Percentiles rank a stretch among this genome's conserved stretches.
These are phyloP conservation scores for Crepidodera aurea DNA, from an alignment of 2,888 invertebrate genomes.

Conservation along the genomic window DNA sequence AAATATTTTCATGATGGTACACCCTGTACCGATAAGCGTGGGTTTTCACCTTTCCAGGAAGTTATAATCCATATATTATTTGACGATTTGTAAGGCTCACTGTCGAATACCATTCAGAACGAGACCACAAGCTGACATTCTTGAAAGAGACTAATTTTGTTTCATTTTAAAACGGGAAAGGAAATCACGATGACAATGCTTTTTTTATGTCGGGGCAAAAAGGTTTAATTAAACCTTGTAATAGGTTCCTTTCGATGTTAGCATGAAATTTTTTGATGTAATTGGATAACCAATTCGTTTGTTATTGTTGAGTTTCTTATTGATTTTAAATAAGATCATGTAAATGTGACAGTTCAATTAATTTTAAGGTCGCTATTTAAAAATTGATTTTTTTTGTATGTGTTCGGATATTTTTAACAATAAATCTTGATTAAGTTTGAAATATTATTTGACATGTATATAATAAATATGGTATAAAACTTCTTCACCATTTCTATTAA, in stretches of 20 bases:
- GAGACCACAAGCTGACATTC: conserved; percentile 15
- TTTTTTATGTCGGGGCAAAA: conserved; percentile 4
- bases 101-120: conserved; percentile 15
- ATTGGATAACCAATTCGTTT: neutral
- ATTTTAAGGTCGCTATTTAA: no score
- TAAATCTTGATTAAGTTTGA: no score
- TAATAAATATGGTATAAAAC: no score
- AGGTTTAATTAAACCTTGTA: conserved; percentile 15
- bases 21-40: neutral
- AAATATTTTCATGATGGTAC: no score
- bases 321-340: neutral
- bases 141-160: conserved; percentile 18
- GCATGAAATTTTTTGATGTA: neutral
- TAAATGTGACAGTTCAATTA: neutral
- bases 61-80: conserved; percentile 12
- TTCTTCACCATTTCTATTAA: no score
- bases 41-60: conserved; percentile 2
- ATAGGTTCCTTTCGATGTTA: conserved; percentile 4
- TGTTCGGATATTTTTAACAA: no score
- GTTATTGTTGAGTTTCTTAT: neutral
- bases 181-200: conserved; percentile 19
- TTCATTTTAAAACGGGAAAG: conserved; percentile 16
- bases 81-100: conserved; percentile 7
- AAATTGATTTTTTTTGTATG: no score
- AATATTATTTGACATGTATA: no score